These are phyloP conservation scores for Tupiocoris notatus DNA, from an alignment of 2,888 invertebrate species.

Conservation along the genomic window DNA sequence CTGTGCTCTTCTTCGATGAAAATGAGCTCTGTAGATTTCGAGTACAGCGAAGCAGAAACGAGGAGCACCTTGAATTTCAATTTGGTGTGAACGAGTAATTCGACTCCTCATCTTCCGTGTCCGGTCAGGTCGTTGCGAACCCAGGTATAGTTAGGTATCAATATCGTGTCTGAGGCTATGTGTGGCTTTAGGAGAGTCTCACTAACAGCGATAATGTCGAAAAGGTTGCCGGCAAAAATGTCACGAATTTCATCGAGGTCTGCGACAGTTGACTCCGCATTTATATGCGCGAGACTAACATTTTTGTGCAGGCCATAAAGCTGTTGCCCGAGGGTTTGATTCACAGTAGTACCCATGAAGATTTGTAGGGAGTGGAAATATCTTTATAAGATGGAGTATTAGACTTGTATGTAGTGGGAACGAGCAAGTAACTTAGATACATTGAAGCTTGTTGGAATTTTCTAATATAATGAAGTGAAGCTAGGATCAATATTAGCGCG, in stretches of 20 bases:
- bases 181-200: conserved; percentile 2
- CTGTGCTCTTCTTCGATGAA: conserved; percentile 9
- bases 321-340: too few relatives aligned
- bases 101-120: not conserved
- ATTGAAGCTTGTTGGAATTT: too few relatives aligned
- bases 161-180: not conserved
- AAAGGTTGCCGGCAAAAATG: not conserved
- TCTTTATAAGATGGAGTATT: too few relatives aligned
- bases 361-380: too few relatives aligned
- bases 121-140: conserved; percentile 6
- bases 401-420: too few relatives aligned
- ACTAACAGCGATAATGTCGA: not conserved
- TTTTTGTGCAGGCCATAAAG: too few relatives aligned
- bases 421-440: too few relatives aligned
- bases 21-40: conserved; percentile 1
- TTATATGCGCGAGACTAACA: too few relatives aligned
- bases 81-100: not conserved
- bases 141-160: not conserved
- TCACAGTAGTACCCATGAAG: too few relatives aligned
- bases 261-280: not conserved
- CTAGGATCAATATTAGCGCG: too few relatives aligned
- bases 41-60: not conserved
- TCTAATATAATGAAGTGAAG: too few relatives aligned
- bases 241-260: conserved; percentile 5
- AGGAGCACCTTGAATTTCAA: not conserved